These are phyloP conservation scores for Pristionchus arcanus DNA, from an alignment of 2,888 invertebrate species.

Conservation along the genomic window DNA sequence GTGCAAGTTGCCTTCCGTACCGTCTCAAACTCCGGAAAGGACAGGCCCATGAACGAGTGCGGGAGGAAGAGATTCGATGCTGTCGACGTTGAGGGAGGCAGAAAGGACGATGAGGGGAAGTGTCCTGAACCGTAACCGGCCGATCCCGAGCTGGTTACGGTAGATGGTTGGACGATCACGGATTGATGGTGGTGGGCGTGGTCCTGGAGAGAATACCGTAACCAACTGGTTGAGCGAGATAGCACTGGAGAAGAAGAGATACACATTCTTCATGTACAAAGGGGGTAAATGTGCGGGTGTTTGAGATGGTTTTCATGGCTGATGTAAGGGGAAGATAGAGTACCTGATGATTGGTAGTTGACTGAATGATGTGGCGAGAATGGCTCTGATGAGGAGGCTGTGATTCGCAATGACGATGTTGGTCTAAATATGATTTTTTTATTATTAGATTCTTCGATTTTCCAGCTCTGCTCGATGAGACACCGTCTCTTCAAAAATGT, in stretches of 20 bases:
- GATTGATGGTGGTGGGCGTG: slow-evolving; percentile 31
- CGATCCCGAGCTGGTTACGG: background rate
- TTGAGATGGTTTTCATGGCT: too few relatives aligned
- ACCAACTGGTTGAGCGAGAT: background rate
- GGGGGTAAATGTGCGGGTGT: too few relatives aligned
- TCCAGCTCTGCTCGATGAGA: background rate
- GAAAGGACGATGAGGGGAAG: background rate
- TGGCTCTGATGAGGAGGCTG: background rate
- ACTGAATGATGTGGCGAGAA: slow-evolving; percentile 2
- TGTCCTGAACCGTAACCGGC: background rate
- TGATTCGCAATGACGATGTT: background rate
- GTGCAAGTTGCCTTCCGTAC: background rate
- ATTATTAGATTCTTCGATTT: background rate
- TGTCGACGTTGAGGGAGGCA: background rate
- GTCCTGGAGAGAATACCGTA: background rate
- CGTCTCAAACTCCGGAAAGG: slow-evolving; percentile 43
- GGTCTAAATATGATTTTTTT: background rate
- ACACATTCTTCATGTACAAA: too few relatives aligned
- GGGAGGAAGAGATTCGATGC: slow-evolving; percentile 20
- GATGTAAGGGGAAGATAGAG: too few relatives aligned
- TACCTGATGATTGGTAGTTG: background rate
- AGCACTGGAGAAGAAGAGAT: too few relatives aligned
- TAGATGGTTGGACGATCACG: slow-evolving; percentile 12
- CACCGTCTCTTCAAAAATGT: too few relatives aligned
- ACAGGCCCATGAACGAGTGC: slow-evolving; percentile 34